phyloP scores from a whole-genome alignment of 2,113 vertebrate species.

The Tetraodon nigroviridis region DNA sequence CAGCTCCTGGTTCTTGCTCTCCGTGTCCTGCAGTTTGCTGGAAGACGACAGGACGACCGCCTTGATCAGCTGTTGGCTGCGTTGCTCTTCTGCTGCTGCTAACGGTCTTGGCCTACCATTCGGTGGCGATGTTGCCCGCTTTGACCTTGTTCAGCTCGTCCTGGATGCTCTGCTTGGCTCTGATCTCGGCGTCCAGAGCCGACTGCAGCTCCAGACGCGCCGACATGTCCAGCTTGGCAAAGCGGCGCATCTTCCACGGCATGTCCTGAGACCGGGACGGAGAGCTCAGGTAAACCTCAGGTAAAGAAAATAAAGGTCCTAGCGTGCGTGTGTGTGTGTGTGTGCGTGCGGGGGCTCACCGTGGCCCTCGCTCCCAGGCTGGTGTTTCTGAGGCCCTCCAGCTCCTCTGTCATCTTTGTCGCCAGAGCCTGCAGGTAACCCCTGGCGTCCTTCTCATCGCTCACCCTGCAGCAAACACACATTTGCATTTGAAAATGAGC shows the following conservation, averaged over 20 bases:
- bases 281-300: no score
- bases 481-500: background rate
- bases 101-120: constrained; percentile 77
- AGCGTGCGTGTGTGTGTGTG: background rate
- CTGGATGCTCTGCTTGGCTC: constrained; percentile 93
- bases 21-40: constrained; percentile 95
- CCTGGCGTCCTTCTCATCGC: constrained; percentile 96
- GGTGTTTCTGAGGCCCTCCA: constrained; percentile 91
- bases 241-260: constrained; percentile 98
- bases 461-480: constrained; percentile 80
- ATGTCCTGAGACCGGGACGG: constrained; percentile 79
- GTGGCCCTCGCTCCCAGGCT: constrained; percentile 92
- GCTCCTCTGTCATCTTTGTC: constrained; percentile 98
- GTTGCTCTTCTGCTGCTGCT: background rate
- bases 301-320: no score
- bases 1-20: constrained; percentile 90
- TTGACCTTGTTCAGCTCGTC: constrained; percentile 97
- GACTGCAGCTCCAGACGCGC: constrained; percentile 95
- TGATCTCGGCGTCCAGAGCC: constrained; percentile 93
- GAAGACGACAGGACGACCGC: constrained; percentile 5
- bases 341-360: constrained; percentile 66
- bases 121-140: constrained; percentile 88
- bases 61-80: background rate
- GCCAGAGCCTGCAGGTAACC: constrained; percentile 97
- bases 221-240: constrained; percentile 98